Evolutionary conservation across 2,888 invertebrate species (phyloP), one percentile per base, ranked within the genome.

Genomic region (Epistrophe grossulariae): DNA sequence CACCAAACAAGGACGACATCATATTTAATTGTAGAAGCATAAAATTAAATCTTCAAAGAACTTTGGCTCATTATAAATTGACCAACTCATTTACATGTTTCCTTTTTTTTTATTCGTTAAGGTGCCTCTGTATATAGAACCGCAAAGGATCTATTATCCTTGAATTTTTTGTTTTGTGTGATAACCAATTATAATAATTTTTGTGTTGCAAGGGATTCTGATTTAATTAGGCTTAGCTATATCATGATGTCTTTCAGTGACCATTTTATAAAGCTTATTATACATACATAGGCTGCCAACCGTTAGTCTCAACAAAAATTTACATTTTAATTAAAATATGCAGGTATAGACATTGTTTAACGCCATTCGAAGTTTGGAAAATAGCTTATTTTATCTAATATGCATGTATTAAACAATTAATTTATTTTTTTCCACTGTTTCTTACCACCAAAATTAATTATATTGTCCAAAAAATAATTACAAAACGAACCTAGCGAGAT

Each of bases 171-270:
- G n/a, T n/a, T n/a, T n/a, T n/a, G n/a, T 52, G 24, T 72, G 28
- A 35, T 80, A 77, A 73, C 76, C 72, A 80, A 80, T 81, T 85
- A 73, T 77, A 81, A 78, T 74, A 85, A 57, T 64, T 83, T 76
- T 66, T 76, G 28, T 45, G n/a, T 60, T 50, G 48, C 73, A 59
- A 50, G 40, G 62, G 57, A 78, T 74, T 64, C 70, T 71, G 81
- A 81, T 85, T 78, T 59, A 81, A 81, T 78, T 70, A 64, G 57
- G 2, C 48, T n/a, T 19, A 10, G 55, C 11, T 40, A 19, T 13
- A 31, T 13, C 24, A 64, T n/a, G 40, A 64, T 48, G 17, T 50
- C 15, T 35, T 1, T 64, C 19, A 15, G 9, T 62, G 13, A 59
- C 57, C 35, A 31, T 35, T 5, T 15, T 28, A 64, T 48, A 31